A percentile compares a stretch with the other conserved stretches of the same genome.
Conservation (phyloP, 1,140 invertebrate genomes). For the Druon quercuslanigerum region DNA sequence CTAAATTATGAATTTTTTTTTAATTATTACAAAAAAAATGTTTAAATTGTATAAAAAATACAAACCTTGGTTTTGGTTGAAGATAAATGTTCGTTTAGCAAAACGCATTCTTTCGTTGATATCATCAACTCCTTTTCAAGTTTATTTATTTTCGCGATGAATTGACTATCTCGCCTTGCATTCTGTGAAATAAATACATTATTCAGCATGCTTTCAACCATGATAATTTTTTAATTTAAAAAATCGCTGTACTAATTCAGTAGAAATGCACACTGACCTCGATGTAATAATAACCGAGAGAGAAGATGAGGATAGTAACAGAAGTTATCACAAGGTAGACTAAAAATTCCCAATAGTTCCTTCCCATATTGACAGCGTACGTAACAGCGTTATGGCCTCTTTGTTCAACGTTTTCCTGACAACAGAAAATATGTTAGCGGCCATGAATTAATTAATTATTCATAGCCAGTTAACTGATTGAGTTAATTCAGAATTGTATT, state of each 20-base stretch:
- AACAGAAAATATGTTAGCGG: slow-evolving; percentile 25
- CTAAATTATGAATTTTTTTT: slow-evolving; percentile 48
- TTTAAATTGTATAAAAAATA: slow-evolving; percentile 44
- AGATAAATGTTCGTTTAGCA: slow-evolving; percentile 80
- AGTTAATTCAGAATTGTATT: background rate
- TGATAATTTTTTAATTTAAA: slow-evolving; percentile 7
- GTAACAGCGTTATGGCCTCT: slow-evolving; percentile 52
- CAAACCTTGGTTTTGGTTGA: slow-evolving; percentile 80
- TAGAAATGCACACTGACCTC: slow-evolving; percentile 69
- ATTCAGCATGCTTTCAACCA: too few relatives aligned
- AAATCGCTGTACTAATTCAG: background rate
- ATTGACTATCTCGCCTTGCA: slow-evolving; percentile 78
- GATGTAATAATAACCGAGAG: slow-evolving; percentile 85
- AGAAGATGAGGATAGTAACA: slow-evolving; percentile 82
- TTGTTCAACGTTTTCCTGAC: slow-evolving; percentile 46
- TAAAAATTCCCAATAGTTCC: slow-evolving; percentile 65
- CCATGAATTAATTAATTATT: slow-evolving; percentile 25
- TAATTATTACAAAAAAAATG: slow-evolving; percentile 25
- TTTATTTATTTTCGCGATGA: slow-evolving; percentile 79
- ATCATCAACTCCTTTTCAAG: slow-evolving; percentile 78
- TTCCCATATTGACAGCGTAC: slow-evolving; percentile 33
- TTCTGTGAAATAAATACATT: slow-evolving; percentile 67
- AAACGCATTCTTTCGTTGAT: slow-evolving; percentile 79
- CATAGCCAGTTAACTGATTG: slow-evolving; percentile 37
- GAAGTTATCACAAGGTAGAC: slow-evolving; percentile 78